These are phyloP conservation scores for Myotis brandtii DNA, from an alignment of 2,113 vertebrate genomes.

Conservation along the genomic window DNA sequence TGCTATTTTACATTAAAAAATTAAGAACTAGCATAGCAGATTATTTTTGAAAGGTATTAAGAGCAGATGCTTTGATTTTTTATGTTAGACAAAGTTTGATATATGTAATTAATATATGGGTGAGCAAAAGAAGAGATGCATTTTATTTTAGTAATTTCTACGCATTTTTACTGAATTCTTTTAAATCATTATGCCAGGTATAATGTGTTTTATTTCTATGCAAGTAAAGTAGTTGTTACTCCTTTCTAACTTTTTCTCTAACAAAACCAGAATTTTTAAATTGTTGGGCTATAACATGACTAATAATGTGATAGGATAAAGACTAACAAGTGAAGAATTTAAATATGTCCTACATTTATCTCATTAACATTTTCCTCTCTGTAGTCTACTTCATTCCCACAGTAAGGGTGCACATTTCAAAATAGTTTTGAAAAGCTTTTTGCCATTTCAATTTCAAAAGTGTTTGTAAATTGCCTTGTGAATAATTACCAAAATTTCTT, in stretches of 20 bases:
- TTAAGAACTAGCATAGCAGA: not conserved
- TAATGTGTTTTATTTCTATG: not conserved
- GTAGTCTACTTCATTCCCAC: not conserved
- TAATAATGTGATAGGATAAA: not conserved
- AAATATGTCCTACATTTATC: not conserved
- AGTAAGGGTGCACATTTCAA: not conserved
- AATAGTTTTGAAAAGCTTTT: not conserved
- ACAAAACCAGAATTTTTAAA: not conserved
- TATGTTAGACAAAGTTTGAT: not conserved
- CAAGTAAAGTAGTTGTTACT: not conserved
- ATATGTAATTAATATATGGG: not conserved
- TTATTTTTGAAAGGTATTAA: not conserved
- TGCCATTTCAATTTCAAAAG: conserved; percentile 11
- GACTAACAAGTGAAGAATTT: not conserved
- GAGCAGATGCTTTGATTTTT: not conserved
- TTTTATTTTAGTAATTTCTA: conserved; percentile 24
- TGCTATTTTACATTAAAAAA: not conserved
- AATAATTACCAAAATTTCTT: not conserved
- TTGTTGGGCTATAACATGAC: not conserved
- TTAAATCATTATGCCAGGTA: not conserved
- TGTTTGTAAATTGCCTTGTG: not conserved
- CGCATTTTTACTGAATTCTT: conserved; percentile 5
- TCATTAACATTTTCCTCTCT: not conserved
- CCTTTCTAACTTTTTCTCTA: not conserved
- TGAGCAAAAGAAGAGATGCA: not conserved